Evolutionary conservation across 2,113 vertebrate genomes (phyloP), one percentile per base, ranked within the genome.

Genomic region (Mus spicilegus): DNA sequence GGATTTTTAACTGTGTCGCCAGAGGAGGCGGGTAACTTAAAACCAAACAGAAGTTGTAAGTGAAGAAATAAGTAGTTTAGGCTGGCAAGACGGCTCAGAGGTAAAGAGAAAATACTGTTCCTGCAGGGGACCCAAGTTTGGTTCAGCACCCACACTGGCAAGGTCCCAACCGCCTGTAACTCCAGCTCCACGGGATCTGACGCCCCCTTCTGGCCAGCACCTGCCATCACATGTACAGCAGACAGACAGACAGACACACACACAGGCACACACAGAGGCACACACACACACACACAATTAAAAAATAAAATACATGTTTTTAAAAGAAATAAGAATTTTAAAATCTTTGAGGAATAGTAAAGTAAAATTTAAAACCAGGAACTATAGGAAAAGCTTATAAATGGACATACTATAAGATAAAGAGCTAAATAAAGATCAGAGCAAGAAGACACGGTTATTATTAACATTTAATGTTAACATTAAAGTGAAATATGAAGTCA

Each of bases 381-480:
- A 61, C 63, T 92, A 33, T 78, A 65, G 26, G 26, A 51, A 95
- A 92, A 78, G 36, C 10, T 87, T 20, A 69, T 42, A 70, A 85
- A 91, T 75, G 3, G 72, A 46, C 56, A 76, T 8, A 19, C 33
- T 84, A 8, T 61, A 90, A 89, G 61, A 91, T 87, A 82, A 84
- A 85, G 26, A 85, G 26, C 7, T 16, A 16, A 87, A 76, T 75
- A 75, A 94, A 89, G 28, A 20, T 77, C n/a, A 92, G 58, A 81
- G 39, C 13, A 70, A 81, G n/a, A 75, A 80, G 86, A 69, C 77
- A 92, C 76, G 17, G 24, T 58, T n/a, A 58, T 81, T n/a, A n/a
- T n/a, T 58, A 58, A 81, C 10, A 81, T 58, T 81, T 81, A 77
- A 82, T 80, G 17, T 90, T 80, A 93, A 96, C 82, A 93, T 78